phyloP scores from a whole-genome alignment of 2,888 invertebrate genomes.

The Synergus itoensis region DNA sequence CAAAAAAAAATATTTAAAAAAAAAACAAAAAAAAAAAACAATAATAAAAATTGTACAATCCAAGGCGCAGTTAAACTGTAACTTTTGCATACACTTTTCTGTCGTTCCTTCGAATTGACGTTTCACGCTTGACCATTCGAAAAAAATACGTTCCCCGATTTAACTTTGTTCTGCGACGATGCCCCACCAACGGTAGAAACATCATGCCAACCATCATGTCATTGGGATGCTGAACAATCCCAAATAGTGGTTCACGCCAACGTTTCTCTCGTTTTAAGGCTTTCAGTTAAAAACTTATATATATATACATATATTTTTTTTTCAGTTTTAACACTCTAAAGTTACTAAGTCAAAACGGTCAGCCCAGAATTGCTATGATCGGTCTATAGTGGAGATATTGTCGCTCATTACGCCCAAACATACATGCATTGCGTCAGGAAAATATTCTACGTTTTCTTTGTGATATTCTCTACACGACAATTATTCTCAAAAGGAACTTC shows the following conservation, averaged over 20 bases:
- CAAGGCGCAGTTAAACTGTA: conserved; percentile 51
- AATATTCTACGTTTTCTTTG: conserved; percentile 66
- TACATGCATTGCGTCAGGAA: conserved; percentile 68
- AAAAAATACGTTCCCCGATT: conserved; percentile 33
- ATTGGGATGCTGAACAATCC: neutral
- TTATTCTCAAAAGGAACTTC: conserved; percentile 73
- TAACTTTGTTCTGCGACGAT: conserved; percentile 19
- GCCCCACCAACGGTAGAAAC: conserved; percentile 14
- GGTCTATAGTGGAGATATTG: conserved; percentile 58
- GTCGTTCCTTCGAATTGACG: conserved; percentile 34
- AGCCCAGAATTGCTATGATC: conserved; percentile 47
- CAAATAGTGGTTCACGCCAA: neutral
- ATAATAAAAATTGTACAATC: conserved; percentile 59
- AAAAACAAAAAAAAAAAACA: neutral
- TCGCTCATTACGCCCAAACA: conserved; percentile 54
- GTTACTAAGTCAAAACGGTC: conserved; percentile 36
- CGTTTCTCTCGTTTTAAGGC: conserved; percentile 13
- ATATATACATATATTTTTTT: neutral
- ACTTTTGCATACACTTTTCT: conserved; percentile 40
- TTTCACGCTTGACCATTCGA: conserved; percentile 42
- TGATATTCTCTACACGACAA: conserved; percentile 62
- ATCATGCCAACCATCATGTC: neutral
- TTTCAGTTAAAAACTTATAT: conserved; percentile 12
- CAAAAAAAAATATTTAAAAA: conserved; percentile 62
- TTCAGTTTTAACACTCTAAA: conserved; percentile 16